phyloP scores from a whole-genome alignment of 2,888 invertebrate species.

The Archips crataeganus region DNA sequence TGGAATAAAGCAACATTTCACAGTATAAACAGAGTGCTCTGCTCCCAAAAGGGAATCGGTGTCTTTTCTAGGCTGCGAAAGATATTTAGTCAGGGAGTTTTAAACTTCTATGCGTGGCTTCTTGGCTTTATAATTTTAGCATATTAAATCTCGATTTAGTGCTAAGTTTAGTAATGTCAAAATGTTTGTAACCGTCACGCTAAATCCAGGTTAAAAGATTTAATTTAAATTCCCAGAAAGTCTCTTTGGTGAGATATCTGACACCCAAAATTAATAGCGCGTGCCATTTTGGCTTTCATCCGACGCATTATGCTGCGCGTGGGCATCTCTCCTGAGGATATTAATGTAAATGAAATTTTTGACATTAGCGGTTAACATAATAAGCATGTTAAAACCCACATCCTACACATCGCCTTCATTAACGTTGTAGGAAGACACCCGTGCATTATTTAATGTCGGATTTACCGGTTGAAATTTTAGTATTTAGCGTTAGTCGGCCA shows the following conservation, averaged over 20 bases:
- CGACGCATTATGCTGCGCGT: not conserved
- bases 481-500: too few relatives aligned
- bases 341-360: not conserved
- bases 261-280: not conserved
- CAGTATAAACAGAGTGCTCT: constrained; percentile 24
- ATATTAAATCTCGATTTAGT: not conserved
- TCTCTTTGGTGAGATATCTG: too few relatives aligned
- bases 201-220: too few relatives aligned
- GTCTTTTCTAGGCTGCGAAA: constrained; percentile 15
- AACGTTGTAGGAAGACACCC: too few relatives aligned
- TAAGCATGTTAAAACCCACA: not conserved
- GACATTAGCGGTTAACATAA: not conserved
- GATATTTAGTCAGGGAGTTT: constrained; percentile 11
- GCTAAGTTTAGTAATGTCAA: too few relatives aligned
- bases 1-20: constrained; percentile 20
- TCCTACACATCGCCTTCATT: not conserved
- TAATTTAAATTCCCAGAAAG: too few relatives aligned
- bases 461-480: too few relatives aligned
- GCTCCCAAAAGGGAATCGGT: constrained; percentile 31
- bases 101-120: constrained; percentile 17
- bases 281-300: not conserved
- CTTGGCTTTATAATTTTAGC: not conserved
- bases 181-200: too few relatives aligned
- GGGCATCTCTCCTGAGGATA: not conserved
- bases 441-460: too few relatives aligned